Base-by-base conservation (phyloP, 2,113 vertebrate species). In the Suncus etruscus region DNA sequence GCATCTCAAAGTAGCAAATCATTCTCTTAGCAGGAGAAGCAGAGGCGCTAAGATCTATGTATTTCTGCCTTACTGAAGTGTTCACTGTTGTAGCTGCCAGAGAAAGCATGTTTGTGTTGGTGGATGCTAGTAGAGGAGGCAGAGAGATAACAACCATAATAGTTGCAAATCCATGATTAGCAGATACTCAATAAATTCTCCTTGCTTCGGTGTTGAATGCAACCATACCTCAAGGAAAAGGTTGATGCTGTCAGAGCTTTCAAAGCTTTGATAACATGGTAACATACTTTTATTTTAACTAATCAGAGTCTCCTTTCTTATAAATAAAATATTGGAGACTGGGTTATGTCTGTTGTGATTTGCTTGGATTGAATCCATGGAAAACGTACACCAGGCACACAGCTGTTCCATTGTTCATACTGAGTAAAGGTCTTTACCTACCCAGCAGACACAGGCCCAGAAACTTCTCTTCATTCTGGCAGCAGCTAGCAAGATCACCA, bases 191-290 rank as follows among this genome's bases (percentile, higher is more conserved):
- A 24, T 63, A 75, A 84, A 70, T 31, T 1, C 15, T 3, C 47
- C 50, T 72, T 86, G 51, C 7, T 73, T 58, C 61, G 50, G 58
- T 74, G 78, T 69, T 25, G 22, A 78, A 81, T 69, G 91, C 83
- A 93, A 81, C 32, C 48, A 76, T 91, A 72, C 75, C 45, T 83
- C 54, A 82, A 90, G 66, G 29, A 76, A 89, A 94, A 86, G 86
- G 32, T 47, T 22, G 54, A 61, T 32, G 25, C 32, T 12, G 0
- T 74, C 86, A 92, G 66, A 72, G 29, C 54, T 83, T 89, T 72
- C 86, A 61, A 93, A 94, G 12, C 31, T 63, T 47, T 58, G 22
- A 10, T 31, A 58, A 87, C 6, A 47, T 0, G 11, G n/a, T 65
- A 61, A 47, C 50, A 31, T 92, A 20, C 87, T 91, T 92, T 95